These are phyloP conservation scores for Acleris emargana DNA, from an alignment of 2,888 invertebrate genomes.

Conservation along the genomic window DNA sequence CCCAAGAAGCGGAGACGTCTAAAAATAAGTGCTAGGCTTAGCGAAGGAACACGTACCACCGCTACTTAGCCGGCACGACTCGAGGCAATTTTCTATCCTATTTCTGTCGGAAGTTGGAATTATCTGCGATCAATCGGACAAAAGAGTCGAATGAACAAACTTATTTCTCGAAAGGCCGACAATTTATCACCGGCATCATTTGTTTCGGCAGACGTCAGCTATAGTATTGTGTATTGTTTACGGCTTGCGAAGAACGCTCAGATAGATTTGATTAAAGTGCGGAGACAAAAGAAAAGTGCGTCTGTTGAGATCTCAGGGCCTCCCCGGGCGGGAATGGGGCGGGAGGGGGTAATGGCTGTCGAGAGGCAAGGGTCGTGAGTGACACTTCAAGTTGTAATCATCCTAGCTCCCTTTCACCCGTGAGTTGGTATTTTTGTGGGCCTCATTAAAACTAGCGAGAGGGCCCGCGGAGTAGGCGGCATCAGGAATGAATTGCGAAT, in stretches of 20 bases:
- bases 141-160: slow-evolving; percentile 63
- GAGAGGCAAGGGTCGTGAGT: slow-evolving; percentile 42
- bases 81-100: slow-evolving; percentile 62
- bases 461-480: slow-evolving; percentile 20
- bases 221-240: slow-evolving; percentile 60
- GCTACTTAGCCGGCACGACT: slow-evolving; percentile 39
- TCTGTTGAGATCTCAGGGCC: slow-evolving; percentile 42
- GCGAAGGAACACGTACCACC: slow-evolving; percentile 8
- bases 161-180: slow-evolving; percentile 58
- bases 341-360: slow-evolving; percentile 50
- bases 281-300: slow-evolving; percentile 45
- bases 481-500: slow-evolving; percentile 31
- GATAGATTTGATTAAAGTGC: slow-evolving; percentile 43
- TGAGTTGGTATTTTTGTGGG: slow-evolving; percentile 32
- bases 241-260: slow-evolving; percentile 45
- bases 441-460: slow-evolving; percentile 33
- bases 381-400: slow-evolving; percentile 38
- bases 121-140: slow-evolving; percentile 78
- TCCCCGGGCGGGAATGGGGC: slow-evolving; percentile 17
- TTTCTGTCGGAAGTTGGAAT: slow-evolving; percentile 63
- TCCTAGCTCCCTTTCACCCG: slow-evolving; percentile 32
- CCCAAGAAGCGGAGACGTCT: slow-evolving; percentile 1
- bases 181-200: slow-evolving; percentile 72
- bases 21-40: slow-evolving; percentile 22
- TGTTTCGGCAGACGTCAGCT: slow-evolving; percentile 54